phyloP scores from a whole-genome alignment of 23 tunicate genomes.

The Clavelina lepadiformis region DNA sequence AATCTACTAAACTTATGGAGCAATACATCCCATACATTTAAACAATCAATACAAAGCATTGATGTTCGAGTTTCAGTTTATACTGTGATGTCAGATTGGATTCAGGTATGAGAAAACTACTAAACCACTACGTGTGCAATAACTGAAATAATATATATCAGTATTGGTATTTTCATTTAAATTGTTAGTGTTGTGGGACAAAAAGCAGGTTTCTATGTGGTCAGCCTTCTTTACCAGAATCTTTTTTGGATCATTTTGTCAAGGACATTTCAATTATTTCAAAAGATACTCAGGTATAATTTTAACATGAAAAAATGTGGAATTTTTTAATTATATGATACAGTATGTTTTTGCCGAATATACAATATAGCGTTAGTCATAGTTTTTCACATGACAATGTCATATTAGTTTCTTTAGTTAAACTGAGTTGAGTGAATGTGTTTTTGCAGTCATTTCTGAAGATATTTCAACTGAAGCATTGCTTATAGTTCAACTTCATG shows the following conservation, averaged over 20 bases:
- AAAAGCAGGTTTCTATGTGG: slow-evolving; percentile 32
- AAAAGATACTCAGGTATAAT: neutral
- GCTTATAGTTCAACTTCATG: no score
- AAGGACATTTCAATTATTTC: slow-evolving; percentile 14
- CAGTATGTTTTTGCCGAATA: no score
- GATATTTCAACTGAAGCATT: no score
- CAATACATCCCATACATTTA: slow-evolving; percentile 17
- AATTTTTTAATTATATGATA: no score
- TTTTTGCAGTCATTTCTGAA: no score
- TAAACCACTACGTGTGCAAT: no score
- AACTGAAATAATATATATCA: neutral
- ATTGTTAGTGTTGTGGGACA: slow-evolving; percentile 34
- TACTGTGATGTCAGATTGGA: slow-evolving; percentile 10
- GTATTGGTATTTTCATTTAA: neutral
- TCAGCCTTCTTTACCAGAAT: neutral
- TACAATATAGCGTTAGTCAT: no score
- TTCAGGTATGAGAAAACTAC: slow-evolving; percentile 2
- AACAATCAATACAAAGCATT: neutral
- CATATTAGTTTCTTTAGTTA: no score
- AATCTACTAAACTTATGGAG: slow-evolving; percentile 43
- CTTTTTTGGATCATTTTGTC: slow-evolving; percentile 15
- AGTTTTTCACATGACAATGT: no score
- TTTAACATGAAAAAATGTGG: neutral
- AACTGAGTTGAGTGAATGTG: no score
- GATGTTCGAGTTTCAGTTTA: slow-evolving; percentile 15